Evolutionary conservation across 2,888 invertebrate species (phyloP).

Genomic region (Ethmia dodecea): DNA sequence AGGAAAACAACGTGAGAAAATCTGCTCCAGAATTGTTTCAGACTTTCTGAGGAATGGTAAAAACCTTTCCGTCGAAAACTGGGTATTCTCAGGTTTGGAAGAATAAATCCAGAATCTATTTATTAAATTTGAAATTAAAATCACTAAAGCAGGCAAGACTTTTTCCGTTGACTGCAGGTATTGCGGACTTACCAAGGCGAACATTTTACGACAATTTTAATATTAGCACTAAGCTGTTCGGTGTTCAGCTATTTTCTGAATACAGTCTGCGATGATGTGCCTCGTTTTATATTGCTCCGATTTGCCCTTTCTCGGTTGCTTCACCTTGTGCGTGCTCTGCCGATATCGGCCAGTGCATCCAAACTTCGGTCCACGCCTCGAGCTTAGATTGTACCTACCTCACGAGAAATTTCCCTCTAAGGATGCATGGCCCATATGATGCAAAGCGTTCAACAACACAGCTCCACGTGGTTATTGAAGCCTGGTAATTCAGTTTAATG

Average conservation of each 20-base stretch:
- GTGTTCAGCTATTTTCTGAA: constrained; percentile 59
- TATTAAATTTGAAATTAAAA: no score
- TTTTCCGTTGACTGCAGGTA: no score
- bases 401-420: constrained; percentile 18
- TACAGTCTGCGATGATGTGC: constrained; percentile 64
- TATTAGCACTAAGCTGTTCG: constrained; percentile 38
- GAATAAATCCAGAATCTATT: no score
- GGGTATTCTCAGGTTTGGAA: no score
- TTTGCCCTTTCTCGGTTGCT: constrained; percentile 73
- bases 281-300: constrained; percentile 71
- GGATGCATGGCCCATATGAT: not conserved
- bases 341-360: constrained; percentile 48
- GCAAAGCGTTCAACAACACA: not conserved
- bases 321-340: constrained; percentile 69
- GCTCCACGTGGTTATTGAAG: constrained; percentile 1
- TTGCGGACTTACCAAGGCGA: constrained; percentile 51
- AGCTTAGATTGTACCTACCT: constrained; percentile 21
- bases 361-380: constrained; percentile 40
- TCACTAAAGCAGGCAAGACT: no score
- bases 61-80: no score
- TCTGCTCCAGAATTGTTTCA: no score
- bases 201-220: constrained; percentile 30
- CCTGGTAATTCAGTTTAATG: constrained; percentile 2
- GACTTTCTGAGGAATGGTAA: no score
- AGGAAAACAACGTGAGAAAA: no score